These are phyloP conservation scores for Synergus umbraculus DNA, from an alignment of 2,888 invertebrate genomes.

Conservation along the genomic window DNA sequence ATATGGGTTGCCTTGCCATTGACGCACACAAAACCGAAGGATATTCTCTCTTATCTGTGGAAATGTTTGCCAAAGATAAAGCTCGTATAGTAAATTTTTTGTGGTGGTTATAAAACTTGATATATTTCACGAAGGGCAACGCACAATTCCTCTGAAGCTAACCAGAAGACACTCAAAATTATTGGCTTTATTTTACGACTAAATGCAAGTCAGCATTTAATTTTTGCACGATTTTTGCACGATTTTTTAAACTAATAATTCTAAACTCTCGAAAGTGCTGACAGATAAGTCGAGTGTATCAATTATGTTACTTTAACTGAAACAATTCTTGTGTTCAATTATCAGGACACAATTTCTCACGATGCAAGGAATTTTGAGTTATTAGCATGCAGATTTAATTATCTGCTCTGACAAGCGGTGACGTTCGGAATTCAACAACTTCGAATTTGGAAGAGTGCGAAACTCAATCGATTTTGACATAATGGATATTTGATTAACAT, in stretches of 20 bases:
- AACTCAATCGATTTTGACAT: background rate
- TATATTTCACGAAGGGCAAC: constrained; percentile 4
- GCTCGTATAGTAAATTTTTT: constrained; percentile 23
- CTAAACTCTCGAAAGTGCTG: no score
- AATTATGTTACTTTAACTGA: background rate
- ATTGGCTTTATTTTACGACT: background rate
- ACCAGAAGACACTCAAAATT: constrained; percentile 4
- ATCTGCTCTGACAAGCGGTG: background rate
- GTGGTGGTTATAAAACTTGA: constrained; percentile 1
- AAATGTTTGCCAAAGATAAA: constrained; percentile 23
- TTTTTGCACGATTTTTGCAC: background rate
- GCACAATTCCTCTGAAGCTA: background rate
- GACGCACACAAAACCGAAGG: background rate
- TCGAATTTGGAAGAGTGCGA: background rate
- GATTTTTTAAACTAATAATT: no score
- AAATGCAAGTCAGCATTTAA: background rate
- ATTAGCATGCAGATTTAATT: background rate
- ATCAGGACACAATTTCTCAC: background rate
- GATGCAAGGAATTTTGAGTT: background rate
- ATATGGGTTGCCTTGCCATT: background rate
- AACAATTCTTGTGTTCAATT: background rate
- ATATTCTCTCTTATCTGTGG: constrained; percentile 6
- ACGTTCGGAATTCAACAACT: background rate
- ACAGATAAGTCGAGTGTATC: no score
- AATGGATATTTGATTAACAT: no score